Evolutionary conservation across 2,797 vertebrate genomes (phyloP), one percentile per base, ranked within the genome.

Genomic region (Muscicapa comitata): DNA sequence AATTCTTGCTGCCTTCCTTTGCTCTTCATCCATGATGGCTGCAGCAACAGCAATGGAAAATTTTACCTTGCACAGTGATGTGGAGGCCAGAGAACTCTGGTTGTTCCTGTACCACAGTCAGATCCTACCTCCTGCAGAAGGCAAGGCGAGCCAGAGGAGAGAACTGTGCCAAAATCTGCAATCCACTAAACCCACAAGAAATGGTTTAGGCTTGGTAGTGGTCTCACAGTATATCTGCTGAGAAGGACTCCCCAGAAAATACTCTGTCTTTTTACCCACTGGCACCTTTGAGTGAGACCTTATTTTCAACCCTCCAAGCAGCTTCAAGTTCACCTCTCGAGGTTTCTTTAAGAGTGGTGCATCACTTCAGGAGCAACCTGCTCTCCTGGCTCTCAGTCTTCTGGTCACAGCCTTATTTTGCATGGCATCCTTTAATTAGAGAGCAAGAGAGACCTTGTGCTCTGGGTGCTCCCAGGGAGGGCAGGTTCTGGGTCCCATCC

Each of bases 351-450:
- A 73, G 53, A 66, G 65, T 42, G 17, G 48, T 53, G 93, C n/a
- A 67, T 53, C 31, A 13, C 10, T 93, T 83, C 75, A 77, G 50
- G 79, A 94, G 35, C 38, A 95, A 95, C 94, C 87, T 65, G 93
- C 76, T 96, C 70, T 93, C 85, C 91, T 90, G 76, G 72, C 72
- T 95, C 54, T 54, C 68, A 88, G 21, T 61, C 75, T 68, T 83
- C 75, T 7, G 4, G 42, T 19, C 6, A 2, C 57, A 77, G 90
- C 42, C 37, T 61, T 88, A 58, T 47, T 94, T 96, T 93, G 85
- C 76, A 81, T 66, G 76, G 58, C 50, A 88, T 47, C 42, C 18
- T 88, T 88, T 93, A 95, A 96, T 94, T 90, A 96, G 75, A 83
- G 78, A 62, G 47, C 59, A 80, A 57, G 72, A 70, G 29, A 83